These are phyloP conservation scores for Parauchenoglanis ngamensis DNA, from an alignment of 2,797 vertebrate genomes.

Conservation along the genomic window DNA sequence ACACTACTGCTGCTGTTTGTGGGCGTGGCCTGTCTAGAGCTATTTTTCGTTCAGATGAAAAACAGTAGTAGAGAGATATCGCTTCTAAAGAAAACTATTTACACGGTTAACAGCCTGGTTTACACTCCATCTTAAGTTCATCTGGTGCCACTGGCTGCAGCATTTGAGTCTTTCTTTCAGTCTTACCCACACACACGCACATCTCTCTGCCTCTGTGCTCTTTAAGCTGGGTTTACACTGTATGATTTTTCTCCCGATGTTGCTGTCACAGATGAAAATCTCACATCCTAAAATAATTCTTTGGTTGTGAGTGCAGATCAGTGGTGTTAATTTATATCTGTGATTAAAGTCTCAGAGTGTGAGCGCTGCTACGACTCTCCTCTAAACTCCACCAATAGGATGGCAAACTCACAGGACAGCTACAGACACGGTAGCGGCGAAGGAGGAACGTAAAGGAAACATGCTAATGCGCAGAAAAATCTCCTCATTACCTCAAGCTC, in stretches of 20 bases:
- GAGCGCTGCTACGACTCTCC: not conserved
- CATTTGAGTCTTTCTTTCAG: not conserved
- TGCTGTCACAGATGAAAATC: not conserved
- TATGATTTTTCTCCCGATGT: not conserved
- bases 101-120: not conserved
- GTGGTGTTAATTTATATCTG: not conserved
- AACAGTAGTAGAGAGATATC: not conserved
- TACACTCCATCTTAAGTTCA: slow-evolving; percentile 6
- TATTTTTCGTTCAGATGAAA: not conserved
- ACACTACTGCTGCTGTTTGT: not conserved
- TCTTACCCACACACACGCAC: not conserved
- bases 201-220: not conserved
- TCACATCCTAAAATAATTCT: not conserved
- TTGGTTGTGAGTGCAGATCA: not conserved
- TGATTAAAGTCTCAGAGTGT: not conserved
- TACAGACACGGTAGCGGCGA: not conserved
- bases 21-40: not conserved
- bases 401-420: no score
- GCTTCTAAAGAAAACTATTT: not conserved
- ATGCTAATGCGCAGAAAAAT: not conserved
- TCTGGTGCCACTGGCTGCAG: slow-evolving; percentile 17
- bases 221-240: slow-evolving; percentile 14
- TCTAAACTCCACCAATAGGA: no score
- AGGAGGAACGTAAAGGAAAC: not conserved
- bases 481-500: not conserved